These are phyloP conservation scores for Mugil cephalus DNA, from an alignment of 2,113 vertebrate genomes.

Conservation along the genomic window DNA sequence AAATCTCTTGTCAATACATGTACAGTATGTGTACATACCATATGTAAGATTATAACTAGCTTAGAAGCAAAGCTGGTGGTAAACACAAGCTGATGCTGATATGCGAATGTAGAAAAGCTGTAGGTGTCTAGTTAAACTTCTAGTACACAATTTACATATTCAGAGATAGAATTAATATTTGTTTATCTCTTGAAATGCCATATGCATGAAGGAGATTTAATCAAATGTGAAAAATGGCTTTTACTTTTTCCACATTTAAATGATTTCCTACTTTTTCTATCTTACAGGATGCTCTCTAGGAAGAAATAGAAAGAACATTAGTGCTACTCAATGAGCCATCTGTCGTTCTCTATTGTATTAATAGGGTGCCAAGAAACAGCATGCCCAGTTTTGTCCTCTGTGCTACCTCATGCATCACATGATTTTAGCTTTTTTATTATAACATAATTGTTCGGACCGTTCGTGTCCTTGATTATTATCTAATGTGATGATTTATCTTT, in stretches of 20 bases:
- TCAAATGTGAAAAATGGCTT: background rate
- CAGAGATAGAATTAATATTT: background rate
- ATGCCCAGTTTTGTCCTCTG: slow-evolving; percentile 54
- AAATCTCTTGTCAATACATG: background rate
- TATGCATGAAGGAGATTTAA: background rate
- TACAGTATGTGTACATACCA: background rate
- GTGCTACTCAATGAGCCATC: slow-evolving; percentile 67
- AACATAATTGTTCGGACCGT: background rate
- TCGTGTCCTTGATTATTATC: background rate
- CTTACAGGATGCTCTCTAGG: slow-evolving; percentile 30
- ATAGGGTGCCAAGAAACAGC: slow-evolving; percentile 60
- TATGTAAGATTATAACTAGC: background rate
- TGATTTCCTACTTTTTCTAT: slow-evolving; percentile 21
- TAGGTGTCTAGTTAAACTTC: too few species aligned
- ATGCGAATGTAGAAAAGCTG: background rate
- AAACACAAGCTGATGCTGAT: background rate
- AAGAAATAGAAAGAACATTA: slow-evolving; percentile 47
- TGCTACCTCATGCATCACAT: slow-evolving; percentile 48
- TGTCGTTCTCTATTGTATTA: slow-evolving; percentile 50
- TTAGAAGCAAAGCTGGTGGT: background rate
- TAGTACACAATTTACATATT: too few species aligned
- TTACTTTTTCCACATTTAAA: slow-evolving; percentile 9
- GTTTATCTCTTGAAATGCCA: too few species aligned
- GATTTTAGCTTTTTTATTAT: slow-evolving; percentile 42
- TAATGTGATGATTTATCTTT: background rate